Base-by-base conservation (phyloP, 2,797 vertebrate species). In the Parotocinclus haroldoi region DNA sequence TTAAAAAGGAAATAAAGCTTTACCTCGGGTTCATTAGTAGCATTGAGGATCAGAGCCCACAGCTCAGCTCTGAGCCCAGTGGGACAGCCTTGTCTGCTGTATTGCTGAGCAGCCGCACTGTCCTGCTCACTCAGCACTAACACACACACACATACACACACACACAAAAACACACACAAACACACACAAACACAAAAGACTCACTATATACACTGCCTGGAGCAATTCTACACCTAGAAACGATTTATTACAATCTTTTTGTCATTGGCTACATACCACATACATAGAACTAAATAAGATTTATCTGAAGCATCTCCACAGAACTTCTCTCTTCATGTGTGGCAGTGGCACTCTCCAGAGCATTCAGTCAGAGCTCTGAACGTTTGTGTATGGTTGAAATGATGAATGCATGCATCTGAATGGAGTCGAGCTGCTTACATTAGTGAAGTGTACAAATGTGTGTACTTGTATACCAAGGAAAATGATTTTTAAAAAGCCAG, bases 51-150 rank as follows among this genome's bases (percentile, higher is more conserved):
- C 78, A 99, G 93, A 11, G 92, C 91, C 96, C 96, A 99, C 53
- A 98, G 79, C 53, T 95, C 93, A 0, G 95, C 94, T 57, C 96
- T 85, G 36, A 98, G 90, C 1, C 92, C 95, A 0, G 92, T 99
- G 63, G 96, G 93, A 56, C 95, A 97, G 63, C 97, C 97, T 82
- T 93, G 95, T 44, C 95, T 90, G 83, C 96, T 87, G 75, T 97
- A 99, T 69, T 98, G 96, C 76, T 98, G 96, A 10, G 96, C 96
- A 1, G 95, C 95, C 1, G 94, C 94, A 54, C 95, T 95, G 79
- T 98, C 95, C 79, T 94, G 91, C 77, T 94, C 92, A 49, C 65
- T 54, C 44, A 98, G 80, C 83, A 96, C 96, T 99, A 73, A 58
- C 48, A 68, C 53, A 64, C 14, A 48, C 19, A 59, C 37, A 71